A percentile compares a stretch with the other conserved stretches of the same genome.
Conservation (phyloP, 2,113 vertebrate genomes). For the Bambusicola thoracicus region DNA sequence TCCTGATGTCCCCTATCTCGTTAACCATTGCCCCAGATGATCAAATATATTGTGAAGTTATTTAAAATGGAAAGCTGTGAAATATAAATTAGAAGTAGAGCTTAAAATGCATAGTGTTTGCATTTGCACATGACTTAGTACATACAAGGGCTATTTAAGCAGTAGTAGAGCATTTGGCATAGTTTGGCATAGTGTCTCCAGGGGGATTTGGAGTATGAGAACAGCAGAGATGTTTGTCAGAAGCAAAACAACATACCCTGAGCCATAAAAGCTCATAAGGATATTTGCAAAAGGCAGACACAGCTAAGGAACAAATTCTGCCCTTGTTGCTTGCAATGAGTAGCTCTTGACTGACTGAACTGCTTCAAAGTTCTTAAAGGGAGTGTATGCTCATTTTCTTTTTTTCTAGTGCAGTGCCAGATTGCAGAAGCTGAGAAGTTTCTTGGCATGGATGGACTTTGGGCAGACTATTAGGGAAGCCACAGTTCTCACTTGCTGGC, state of each 20-base stretch:
- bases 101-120: background rate
- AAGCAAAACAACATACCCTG: background rate
- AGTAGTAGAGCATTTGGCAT: background rate
- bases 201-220: background rate
- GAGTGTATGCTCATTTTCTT: background rate
- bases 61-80: background rate
- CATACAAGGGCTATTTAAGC: background rate
- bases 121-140: background rate
- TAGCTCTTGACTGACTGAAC: background rate
- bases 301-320: background rate
- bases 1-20: background rate
- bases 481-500: background rate
- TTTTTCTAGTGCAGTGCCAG: too few relatives aligned
- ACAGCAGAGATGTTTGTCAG: background rate
- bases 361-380: background rate
- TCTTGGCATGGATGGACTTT: background rate
- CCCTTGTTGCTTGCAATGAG: background rate
- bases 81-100: background rate
- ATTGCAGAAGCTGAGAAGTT: background rate
- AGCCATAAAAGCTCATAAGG: background rate
- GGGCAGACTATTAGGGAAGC: background rate
- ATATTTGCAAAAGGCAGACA: background rate
- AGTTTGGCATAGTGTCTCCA: background rate
- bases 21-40: background rate
- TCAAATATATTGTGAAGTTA: background rate